Base-by-base conservation (phyloP, 2,888 invertebrate genomes). In the Psylliodes chrysocephalus region DNA sequence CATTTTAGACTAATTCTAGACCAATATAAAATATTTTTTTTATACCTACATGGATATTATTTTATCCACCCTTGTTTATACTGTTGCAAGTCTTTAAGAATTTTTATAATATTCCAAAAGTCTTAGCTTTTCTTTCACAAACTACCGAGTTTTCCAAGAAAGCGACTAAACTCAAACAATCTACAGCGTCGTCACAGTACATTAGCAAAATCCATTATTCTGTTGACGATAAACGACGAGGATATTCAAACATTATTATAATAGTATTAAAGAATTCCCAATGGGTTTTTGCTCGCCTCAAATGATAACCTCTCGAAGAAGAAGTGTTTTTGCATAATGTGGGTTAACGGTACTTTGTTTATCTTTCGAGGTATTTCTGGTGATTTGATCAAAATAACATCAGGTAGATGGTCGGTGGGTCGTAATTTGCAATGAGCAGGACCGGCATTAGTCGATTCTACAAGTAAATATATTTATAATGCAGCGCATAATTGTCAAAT, bases 271-370 rank as follows among this genome's bases (percentile, higher is more conserved):
- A 56, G 47, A 46, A 47, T 42, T 46, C 46, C 46, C 46, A 22
- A 56, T 56, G 35, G 62, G 62, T 51, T 62, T 60, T 60, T 60
- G 51, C 53, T 35, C 53, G 53, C 62, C 40, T 56, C 18, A 62
- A 47, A 55, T 61, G 19, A 46, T 54, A 25, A 52, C 25, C 28
- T 60, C 64, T 56, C 44, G 54, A 40, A 22, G 35, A 35, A 33
- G 33, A 47, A 49, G 49, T 49, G 28, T 56, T 64, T 64, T 60
- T 64, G 64, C 53, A 64, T 64, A 64, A 60, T 60, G 44, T 60
- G 56, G 60, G 64, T 19, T 64, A 64, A 64, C 64, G 64, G 64
- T 64, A 56, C 28, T 51, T 30, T 52, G 64, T 64, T 64, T 64
- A 60, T 60, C 55, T 55, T 60, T 64, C 64, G 59, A 49, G 54